phyloP scores from a whole-genome alignment of 2,888 invertebrate species.

The Pilophorus perplexus region DNA sequence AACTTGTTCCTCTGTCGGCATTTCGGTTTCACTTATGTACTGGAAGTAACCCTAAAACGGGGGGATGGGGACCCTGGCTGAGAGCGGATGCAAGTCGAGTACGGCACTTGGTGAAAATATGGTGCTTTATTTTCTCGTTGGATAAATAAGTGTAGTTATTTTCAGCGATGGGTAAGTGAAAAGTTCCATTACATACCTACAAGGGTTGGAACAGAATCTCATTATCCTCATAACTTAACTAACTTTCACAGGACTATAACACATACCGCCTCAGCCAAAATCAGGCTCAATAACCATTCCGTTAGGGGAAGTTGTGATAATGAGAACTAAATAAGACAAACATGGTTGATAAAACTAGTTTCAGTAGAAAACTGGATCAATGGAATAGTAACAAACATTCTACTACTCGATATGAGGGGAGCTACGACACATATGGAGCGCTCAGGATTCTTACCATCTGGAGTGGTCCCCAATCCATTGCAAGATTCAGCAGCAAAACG shows the following conservation, averaged over 20 bases:
- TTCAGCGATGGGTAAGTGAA: too few relatives aligned
- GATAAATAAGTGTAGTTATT: too few relatives aligned
- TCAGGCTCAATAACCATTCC: constrained; percentile 1
- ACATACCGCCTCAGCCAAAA: constrained; percentile 34
- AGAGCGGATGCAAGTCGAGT: neutral
- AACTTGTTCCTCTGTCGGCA: neutral
- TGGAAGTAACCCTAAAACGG: neutral
- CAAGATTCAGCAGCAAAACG: constrained; percentile 40
- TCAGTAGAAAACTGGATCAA: neutral
- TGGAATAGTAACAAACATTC: constrained; percentile 17
- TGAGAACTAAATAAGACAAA: too few relatives aligned
- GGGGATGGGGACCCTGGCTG: constrained; percentile 8
- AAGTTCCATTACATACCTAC: too few relatives aligned
- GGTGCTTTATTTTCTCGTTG: too few relatives aligned
- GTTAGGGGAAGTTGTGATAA: neutral
- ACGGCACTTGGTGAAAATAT: too few relatives aligned
- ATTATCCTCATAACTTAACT: too few relatives aligned
- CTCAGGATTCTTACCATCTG: constrained; percentile 47
- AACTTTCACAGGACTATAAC: too few relatives aligned
- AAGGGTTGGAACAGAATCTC: too few relatives aligned
- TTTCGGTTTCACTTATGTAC: neutral
- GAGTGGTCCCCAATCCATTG: constrained; percentile 43
- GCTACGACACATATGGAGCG: constrained; percentile 26
- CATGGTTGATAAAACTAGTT: neutral
- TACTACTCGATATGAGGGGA: constrained; percentile 29